Percentiles rank a stretch among this genome's conserved stretches.
phyloP scores from a whole-genome alignment of 1,140 invertebrate species.

The Drosophila rhopaloa region DNA sequence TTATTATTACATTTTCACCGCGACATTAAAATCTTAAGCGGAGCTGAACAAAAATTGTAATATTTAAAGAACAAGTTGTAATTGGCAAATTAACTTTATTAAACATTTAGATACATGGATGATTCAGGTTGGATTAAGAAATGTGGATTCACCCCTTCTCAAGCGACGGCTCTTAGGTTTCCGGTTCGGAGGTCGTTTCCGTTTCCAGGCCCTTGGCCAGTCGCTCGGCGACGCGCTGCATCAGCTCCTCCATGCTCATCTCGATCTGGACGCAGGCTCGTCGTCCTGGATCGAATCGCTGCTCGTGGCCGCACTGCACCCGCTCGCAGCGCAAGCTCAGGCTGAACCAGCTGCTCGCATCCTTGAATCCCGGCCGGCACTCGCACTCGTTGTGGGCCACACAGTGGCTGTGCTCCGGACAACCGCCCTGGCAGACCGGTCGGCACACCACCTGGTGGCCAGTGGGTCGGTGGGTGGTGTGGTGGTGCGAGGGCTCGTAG shows the following conservation, averaged over 20 bases:
- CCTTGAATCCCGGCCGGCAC: slow-evolving; percentile 69
- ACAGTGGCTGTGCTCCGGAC: slow-evolving; percentile 71
- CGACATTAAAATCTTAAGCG: no score
- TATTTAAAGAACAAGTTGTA: no score
- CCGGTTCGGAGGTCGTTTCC: slow-evolving; percentile 15
- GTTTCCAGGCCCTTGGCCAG: slow-evolving; percentile 57
- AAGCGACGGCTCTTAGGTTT: slow-evolving; percentile 1
- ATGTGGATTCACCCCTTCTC: not conserved
- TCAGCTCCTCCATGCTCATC: slow-evolving; percentile 80
- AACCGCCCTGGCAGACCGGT: slow-evolving; percentile 70
- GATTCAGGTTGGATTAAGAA: not conserved
- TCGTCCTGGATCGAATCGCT: slow-evolving; percentile 61
- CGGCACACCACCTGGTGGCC: slow-evolving; percentile 64
- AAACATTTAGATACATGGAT: slow-evolving; percentile 2
- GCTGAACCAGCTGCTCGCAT: slow-evolving; percentile 72
- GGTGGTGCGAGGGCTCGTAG: slow-evolving; percentile 79
- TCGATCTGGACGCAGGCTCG: slow-evolving; percentile 70
- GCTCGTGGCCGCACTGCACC: slow-evolving; percentile 68
- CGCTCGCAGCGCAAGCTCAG: slow-evolving; percentile 63
- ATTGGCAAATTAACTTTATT: slow-evolving; percentile 30
- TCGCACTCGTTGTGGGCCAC: slow-evolving; percentile 71
- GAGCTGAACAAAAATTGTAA: no score
- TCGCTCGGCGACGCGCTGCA: slow-evolving; percentile 71
- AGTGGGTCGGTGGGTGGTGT: slow-evolving; percentile 35
- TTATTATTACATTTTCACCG: no score